Conservation (phyloP, 2,113 vertebrate genomes). For the Gracilinanus agilis region DNA sequence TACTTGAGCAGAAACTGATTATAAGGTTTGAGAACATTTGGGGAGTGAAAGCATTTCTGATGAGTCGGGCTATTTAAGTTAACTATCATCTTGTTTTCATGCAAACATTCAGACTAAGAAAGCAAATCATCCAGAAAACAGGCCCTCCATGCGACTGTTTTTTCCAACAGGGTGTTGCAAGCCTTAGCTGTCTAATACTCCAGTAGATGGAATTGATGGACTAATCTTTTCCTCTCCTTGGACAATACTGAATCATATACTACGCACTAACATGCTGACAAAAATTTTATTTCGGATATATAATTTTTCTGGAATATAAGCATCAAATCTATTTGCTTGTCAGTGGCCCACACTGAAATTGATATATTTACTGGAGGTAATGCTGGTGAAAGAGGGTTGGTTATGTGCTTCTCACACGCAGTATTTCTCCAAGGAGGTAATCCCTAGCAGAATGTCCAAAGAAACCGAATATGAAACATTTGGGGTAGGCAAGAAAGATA, state of each 20-base stretch:
- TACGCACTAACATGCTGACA: slow-evolving; percentile 33
- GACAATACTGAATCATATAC: background rate
- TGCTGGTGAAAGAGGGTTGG: accelerated
- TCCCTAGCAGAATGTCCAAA: background rate
- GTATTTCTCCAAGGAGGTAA: background rate
- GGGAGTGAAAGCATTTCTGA: background rate
- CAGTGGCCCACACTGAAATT: slow-evolving; percentile 3
- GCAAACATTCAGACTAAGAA: slow-evolving; percentile 63
- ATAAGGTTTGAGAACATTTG: background rate
- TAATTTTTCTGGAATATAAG: slow-evolving; percentile 40
- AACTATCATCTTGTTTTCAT: slow-evolving; percentile 62
- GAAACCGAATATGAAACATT: background rate
- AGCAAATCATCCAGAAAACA: slow-evolving; percentile 39
- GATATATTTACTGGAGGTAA: slow-evolving; percentile 7
- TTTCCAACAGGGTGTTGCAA: background rate
- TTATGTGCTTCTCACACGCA: background rate
- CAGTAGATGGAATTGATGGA: slow-evolving; percentile 40
- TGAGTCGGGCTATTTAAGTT: slow-evolving; percentile 35
- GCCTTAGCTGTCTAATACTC: slow-evolving; percentile 29
- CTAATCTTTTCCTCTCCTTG: background rate
- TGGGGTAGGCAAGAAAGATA: background rate
- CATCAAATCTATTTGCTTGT: background rate
- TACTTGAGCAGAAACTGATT: slow-evolving; percentile 38
- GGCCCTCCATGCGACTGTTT: slow-evolving; percentile 47
- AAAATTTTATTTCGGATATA: slow-evolving; percentile 55